Evolutionary conservation across 2,113 vertebrate species (phyloP).

Genomic region (Muntiacus reevesi): DNA sequence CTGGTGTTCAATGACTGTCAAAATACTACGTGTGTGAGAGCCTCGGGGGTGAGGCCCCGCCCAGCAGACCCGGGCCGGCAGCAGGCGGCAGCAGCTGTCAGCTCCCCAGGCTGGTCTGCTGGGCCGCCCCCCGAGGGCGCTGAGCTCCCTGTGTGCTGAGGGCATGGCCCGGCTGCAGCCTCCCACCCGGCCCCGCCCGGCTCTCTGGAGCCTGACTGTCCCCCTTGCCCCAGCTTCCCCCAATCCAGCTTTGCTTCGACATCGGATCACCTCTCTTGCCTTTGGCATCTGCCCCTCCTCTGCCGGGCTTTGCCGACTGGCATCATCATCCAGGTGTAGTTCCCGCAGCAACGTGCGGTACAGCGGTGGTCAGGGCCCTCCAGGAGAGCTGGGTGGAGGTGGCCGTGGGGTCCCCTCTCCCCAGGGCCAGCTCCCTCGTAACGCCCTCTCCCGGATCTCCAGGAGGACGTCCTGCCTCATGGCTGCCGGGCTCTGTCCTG

Average conservation of each 20-base stretch:
- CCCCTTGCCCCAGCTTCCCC: neutral
- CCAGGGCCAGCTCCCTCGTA: neutral
- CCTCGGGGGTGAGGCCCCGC: neutral
- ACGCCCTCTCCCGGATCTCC: neutral
- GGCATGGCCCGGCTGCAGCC: slow-evolving; percentile 30
- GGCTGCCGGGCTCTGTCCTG: neutral
- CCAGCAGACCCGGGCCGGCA: neutral
- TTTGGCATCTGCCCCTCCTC: neutral
- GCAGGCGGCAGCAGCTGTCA: neutral
- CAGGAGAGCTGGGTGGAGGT: neutral
- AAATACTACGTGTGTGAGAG: neutral
- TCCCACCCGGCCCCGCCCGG: neutral
- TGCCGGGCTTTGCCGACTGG: slow-evolving; percentile 20
- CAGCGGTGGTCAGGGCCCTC: neutral
- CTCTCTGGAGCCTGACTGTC: neutral
- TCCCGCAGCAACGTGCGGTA: neutral
- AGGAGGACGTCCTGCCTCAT: neutral
- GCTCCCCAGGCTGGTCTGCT: neutral
- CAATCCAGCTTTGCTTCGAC: slow-evolving; percentile 28
- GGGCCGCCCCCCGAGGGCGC: neutral
- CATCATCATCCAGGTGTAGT: neutral
- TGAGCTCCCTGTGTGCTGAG: slow-evolving; percentile 43
- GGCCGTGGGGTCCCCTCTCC: neutral
- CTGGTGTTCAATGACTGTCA: neutral
- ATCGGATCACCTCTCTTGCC: neutral